A percentile compares a stretch with the other conserved stretches of the same genome.
Evolutionary conservation across 1,140 invertebrate species (phyloP).

Genomic region (Luehdorfia chinensis): DNA sequence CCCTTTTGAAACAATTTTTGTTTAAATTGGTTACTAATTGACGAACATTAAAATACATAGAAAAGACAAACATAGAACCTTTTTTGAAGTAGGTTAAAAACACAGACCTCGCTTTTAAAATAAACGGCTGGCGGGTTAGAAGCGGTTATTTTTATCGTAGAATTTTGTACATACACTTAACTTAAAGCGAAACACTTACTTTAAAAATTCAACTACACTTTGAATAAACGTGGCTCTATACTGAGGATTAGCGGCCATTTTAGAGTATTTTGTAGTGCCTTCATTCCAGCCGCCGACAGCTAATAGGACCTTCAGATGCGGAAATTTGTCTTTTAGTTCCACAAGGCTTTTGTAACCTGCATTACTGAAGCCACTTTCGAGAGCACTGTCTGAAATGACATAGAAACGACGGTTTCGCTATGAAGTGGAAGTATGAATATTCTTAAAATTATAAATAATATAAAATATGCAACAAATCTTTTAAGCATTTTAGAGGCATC

Average conservation of each 20-base stretch:
- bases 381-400: slow-evolving; percentile 7
- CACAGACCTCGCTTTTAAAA: not conserved
- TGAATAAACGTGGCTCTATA: slow-evolving; percentile 6
- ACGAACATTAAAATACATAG: no score
- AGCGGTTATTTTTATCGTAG: no score
- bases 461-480: no score
- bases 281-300: slow-evolving; percentile 19
- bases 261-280: slow-evolving; percentile 11
- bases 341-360: slow-evolving; percentile 9
- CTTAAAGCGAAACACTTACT: no score
- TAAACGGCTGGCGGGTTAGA: no score
- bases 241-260: slow-evolving; percentile 5
- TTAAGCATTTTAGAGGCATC: no score
- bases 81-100: not conserved
- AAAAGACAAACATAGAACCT: not conserved
- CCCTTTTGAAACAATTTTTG: no score
- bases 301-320: slow-evolving; percentile 15
- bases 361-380: slow-evolving; percentile 8
- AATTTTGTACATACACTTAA: no score
- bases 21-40: no score
- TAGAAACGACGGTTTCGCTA: no score
- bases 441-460: not conserved
- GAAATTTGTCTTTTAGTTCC: slow-evolving; percentile 5
- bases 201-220: slow-evolving; percentile 10
- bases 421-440: not conserved